phyloP scores from a whole-genome alignment of 1,140 invertebrate species.

The Geopemphigus sp. region DNA sequence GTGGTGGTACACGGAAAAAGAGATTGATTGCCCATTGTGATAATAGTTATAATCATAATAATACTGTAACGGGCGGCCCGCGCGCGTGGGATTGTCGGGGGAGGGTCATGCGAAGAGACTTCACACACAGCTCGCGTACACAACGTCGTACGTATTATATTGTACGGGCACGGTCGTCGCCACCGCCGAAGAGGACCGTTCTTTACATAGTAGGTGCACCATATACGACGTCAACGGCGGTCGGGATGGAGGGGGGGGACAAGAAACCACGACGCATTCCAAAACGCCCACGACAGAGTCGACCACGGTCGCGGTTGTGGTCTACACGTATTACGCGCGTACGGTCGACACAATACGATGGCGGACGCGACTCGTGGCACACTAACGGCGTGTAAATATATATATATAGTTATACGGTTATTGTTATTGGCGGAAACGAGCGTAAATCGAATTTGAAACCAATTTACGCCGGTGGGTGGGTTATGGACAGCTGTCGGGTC shows the following conservation, averaged over 20 bases:
- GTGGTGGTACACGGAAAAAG: slow-evolving; percentile 6
- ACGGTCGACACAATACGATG: background rate
- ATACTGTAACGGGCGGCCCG: slow-evolving; percentile 9
- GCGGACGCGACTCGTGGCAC: no score
- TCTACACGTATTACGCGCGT: background rate
- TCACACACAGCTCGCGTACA: no score
- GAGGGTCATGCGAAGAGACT: slow-evolving; percentile 41
- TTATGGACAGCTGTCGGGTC: no score
- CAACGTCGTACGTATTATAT: background rate
- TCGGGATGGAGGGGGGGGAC: background rate
- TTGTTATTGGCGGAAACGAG: no score
- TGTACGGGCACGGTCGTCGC: background rate
- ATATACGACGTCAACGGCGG: background rate
- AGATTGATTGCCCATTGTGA: slow-evolving; percentile 50
- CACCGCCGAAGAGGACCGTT: background rate
- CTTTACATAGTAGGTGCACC: no score
- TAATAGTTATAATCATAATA: slow-evolving; percentile 26
- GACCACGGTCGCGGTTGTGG: no score
- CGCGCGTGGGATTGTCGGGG: slow-evolving; percentile 43
- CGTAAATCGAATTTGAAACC: no score
- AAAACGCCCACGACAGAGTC: slow-evolving; percentile 20
- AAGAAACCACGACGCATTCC: slow-evolving; percentile 12
- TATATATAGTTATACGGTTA: no score
- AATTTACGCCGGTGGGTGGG: no score
- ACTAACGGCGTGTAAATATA: no score